Conservation (phyloP, 2,113 vertebrate genomes). For the Hyla sarda region DNA sequence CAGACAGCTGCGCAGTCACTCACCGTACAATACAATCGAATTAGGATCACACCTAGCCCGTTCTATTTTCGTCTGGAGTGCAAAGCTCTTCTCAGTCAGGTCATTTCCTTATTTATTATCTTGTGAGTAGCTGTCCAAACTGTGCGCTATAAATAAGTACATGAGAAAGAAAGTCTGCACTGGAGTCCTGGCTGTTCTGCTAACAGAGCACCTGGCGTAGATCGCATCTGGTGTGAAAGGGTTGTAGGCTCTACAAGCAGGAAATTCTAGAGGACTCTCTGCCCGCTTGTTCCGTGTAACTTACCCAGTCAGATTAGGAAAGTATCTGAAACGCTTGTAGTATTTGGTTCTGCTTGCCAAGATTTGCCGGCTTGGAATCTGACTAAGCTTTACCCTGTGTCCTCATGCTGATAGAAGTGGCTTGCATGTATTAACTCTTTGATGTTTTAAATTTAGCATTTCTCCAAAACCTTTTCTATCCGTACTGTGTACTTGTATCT, state of each 20-base stretch:
- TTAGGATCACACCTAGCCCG: neutral
- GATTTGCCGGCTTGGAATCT: constrained; percentile 24
- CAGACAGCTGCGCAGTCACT: neutral
- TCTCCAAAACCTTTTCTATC: neutral
- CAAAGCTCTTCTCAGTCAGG: constrained; percentile 37
- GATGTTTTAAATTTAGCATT: neutral
- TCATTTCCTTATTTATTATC: constrained; percentile 53
- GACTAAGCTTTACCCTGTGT: constrained; percentile 2
- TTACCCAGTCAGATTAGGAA: constrained; percentile 20
- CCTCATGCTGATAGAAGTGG: neutral
- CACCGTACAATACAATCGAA: neutral
- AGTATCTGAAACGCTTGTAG: constrained; percentile 28
- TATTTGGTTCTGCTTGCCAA: constrained; percentile 25
- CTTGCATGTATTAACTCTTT: neutral
- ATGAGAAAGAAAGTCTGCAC: neutral
- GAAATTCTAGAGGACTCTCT: constrained; percentile 18
- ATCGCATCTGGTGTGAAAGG: constrained; percentile 21
- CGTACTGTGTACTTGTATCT: neutral
- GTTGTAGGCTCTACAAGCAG: neutral
- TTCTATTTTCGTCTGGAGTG: constrained; percentile 35
- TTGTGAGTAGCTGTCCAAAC: constrained; percentile 19
- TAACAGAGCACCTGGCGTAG: constrained; percentile 25
- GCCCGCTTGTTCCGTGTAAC: neutral
- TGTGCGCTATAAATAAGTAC: constrained; percentile 29
- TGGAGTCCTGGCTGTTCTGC: neutral